phyloP scores from a whole-genome alignment of 2,113 vertebrate species.

The Colossoma macropomum region DNA sequence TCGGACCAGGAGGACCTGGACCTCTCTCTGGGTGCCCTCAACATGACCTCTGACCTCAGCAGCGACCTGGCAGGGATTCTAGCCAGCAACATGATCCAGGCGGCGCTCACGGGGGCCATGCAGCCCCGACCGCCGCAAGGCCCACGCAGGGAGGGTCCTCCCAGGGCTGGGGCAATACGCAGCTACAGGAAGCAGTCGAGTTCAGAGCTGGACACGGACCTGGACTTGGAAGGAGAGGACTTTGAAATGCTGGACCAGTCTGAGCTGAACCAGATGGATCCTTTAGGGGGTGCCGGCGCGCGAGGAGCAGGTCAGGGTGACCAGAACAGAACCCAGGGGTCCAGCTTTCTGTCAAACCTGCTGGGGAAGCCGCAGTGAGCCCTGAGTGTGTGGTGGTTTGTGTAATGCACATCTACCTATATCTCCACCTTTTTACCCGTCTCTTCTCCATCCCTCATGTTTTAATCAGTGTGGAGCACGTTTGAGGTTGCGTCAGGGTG shows the following conservation, averaged over 20 bases:
- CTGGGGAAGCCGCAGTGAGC: constrained; percentile 79
- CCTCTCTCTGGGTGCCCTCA: constrained; percentile 76
- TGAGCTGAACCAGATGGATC: constrained; percentile 93
- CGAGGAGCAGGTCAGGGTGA: constrained; percentile 41
- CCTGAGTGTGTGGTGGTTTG: neutral
- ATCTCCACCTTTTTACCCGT: constrained; percentile 23
- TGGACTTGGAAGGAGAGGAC: constrained; percentile 92
- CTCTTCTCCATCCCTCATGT: constrained; percentile 2
- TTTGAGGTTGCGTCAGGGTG: constrained; percentile 32
- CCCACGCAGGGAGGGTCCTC: constrained; percentile 65
- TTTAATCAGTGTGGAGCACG: constrained; percentile 18
- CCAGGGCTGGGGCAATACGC: constrained; percentile 61
- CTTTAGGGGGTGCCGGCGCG: constrained; percentile 75
- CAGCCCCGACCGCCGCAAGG: constrained; percentile 76
- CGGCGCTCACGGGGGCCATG: constrained; percentile 83
- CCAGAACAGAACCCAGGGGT: constrained; percentile 62
- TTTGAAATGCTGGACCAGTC: constrained; percentile 99
- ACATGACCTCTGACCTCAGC: constrained; percentile 74
- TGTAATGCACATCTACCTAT: constrained; percentile 17
- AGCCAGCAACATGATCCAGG: constrained; percentile 92
- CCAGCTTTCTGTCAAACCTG: constrained; percentile 79
- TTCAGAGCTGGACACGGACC: constrained; percentile 94
- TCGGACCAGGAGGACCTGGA: constrained; percentile 80
- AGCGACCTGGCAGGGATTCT: constrained; percentile 83
- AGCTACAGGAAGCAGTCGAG: constrained; percentile 85